These are phyloP conservation scores for Mungos mungo DNA, from an alignment of 2,113 vertebrate genomes.

Conservation along the genomic window DNA sequence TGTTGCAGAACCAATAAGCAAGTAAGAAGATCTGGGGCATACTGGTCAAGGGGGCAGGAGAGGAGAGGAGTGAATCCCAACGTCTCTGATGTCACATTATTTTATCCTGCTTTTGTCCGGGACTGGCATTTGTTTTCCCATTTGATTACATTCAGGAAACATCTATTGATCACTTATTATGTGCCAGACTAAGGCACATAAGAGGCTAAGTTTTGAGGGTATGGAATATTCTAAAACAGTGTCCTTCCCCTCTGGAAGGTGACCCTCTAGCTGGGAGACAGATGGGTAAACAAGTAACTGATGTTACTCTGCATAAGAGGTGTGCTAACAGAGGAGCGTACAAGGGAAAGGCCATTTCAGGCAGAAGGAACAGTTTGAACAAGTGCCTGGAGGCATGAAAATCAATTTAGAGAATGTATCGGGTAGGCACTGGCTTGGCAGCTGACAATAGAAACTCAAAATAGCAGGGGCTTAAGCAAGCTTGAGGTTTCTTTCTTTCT, in stretches of 20 bases:
- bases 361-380: slow-evolving; percentile 19
- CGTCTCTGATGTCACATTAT: no score
- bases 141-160: neutral
- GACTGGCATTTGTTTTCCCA: neutral
- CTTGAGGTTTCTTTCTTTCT: neutral
- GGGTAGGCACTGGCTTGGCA: slow-evolving; percentile 14
- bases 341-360: neutral
- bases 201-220: neutral
- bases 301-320: neutral
- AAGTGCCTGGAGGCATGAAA: slow-evolving; percentile 39
- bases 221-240: neutral
- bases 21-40: neutral
- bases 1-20: neutral
- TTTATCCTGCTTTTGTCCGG: neutral
- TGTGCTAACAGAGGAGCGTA: fast-evolving
- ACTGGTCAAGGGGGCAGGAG: no score
- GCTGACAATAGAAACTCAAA: slow-evolving; percentile 44
- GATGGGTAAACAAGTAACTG: neutral
- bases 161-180: neutral
- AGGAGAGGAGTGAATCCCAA: neutral
- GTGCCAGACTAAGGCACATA: neutral
- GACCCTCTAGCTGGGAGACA: neutral
- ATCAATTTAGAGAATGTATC: slow-evolving; percentile 62
- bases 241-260: neutral
- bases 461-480: slow-evolving; percentile 24